A percentile compares a stretch with the other conserved stretches of the same genome.
These are phyloP conservation scores for Ferdinandea cuprea DNA, from an alignment of 2,888 invertebrate genomes.

Conservation along the genomic window DNA sequence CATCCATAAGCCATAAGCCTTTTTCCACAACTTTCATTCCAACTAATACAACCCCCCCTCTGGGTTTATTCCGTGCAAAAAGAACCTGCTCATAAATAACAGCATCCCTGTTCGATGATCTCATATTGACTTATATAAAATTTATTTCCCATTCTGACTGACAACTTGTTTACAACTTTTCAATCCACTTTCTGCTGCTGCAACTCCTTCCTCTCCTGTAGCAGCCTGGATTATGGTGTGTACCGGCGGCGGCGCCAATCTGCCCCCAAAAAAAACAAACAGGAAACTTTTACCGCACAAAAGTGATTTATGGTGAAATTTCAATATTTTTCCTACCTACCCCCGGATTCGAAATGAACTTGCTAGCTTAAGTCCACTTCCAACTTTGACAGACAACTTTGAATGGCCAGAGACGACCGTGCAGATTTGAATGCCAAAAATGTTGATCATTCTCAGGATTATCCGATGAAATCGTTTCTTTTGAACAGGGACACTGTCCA, in stretches of 20 bases:
- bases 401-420: neutral
- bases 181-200: slow-evolving; percentile 3
- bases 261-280: neutral
- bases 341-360: slow-evolving; percentile 4
- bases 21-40: neutral
- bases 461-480: slow-evolving; percentile 18
- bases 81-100: slow-evolving; percentile 34
- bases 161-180: slow-evolving; percentile 70
- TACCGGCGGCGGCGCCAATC: slow-evolving; percentile 36
- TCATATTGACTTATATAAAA: slow-evolving; percentile 57
- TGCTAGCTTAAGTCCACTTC: slow-evolving; percentile 8
- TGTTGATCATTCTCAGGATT: slow-evolving; percentile 38
- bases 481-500: slow-evolving; percentile 17
- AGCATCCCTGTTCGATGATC: slow-evolving; percentile 37
- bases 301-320: slow-evolving; percentile 60
- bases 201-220: neutral
- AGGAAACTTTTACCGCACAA: slow-evolving; percentile 7
- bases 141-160: slow-evolving; percentile 51
- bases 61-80: neutral
- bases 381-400: slow-evolving; percentile 32
- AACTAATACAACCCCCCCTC: too few species aligned
- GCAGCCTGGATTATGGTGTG: too few species aligned
- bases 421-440: slow-evolving; percentile 42
- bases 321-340: slow-evolving; percentile 21
- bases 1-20: slow-evolving; percentile 15